Percentiles rank a stretch among this genome's conserved stretches.
These are phyloP conservation scores for Oikopleura vanhoeffeni DNA, from an alignment of 23 tunicate species.

Conservation along the genomic window DNA sequence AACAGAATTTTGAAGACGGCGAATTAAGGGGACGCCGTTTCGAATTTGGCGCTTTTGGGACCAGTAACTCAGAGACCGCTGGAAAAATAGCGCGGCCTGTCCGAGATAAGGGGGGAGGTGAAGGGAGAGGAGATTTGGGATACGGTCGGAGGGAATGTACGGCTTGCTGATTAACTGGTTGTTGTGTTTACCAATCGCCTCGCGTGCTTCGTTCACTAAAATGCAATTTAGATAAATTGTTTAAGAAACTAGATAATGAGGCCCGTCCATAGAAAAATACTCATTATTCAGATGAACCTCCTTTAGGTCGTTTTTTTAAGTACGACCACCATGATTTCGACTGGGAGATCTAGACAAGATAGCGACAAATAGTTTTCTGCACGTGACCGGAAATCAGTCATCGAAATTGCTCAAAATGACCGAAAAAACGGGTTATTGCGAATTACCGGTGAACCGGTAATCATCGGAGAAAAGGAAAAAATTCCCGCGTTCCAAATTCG, in stretches of 20 bases:
- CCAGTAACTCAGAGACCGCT: constrained; percentile 71
- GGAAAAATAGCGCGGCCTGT: constrained; percentile 33
- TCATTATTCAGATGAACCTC: no score
- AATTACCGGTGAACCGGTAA: no score
- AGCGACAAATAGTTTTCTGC: no score
- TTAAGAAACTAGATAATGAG: not conserved
- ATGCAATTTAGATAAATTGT: not conserved
- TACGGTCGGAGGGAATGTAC: constrained; percentile 39
- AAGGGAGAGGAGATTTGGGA: not conserved
- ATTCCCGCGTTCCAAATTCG: no score
- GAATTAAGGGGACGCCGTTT: constrained; percentile 83
- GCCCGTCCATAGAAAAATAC: no score
- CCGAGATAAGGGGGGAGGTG: not conserved
- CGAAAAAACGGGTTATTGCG: no score
- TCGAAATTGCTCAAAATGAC: no score
- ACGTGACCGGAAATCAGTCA: no score
- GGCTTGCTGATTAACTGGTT: constrained; percentile 20
- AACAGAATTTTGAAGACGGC: constrained; percentile 24
- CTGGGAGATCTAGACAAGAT: no score
- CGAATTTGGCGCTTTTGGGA: constrained; percentile 64
- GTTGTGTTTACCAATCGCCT: not conserved
- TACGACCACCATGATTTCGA: no score
- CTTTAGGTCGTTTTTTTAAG: no score
- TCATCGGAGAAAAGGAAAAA: no score
- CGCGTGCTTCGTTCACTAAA: not conserved